Conservation (phyloP, 2,113 vertebrate species). For the Osmerus mordax region DNA sequence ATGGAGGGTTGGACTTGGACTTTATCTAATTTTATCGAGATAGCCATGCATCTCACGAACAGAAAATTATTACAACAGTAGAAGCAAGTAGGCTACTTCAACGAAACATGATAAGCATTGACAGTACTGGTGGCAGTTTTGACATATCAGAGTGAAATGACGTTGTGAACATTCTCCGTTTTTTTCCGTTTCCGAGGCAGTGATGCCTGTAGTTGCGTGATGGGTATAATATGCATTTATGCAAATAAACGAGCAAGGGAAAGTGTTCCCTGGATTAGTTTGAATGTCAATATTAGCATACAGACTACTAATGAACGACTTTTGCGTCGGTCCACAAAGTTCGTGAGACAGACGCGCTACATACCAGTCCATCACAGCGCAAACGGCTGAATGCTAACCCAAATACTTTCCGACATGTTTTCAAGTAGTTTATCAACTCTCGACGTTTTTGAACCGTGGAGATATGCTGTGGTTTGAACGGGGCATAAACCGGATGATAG, state of each 20-base stretch:
- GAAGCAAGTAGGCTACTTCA: too few species aligned
- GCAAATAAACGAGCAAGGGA: conserved; percentile 66
- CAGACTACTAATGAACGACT: conserved; percentile 59
- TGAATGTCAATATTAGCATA: conserved; percentile 80
- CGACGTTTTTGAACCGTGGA: neutral
- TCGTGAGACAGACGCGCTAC: conserved; percentile 9
- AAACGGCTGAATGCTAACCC: conserved; percentile 23
- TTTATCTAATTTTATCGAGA: too few species aligned
- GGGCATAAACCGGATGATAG: too few species aligned
- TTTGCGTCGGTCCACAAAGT: conserved; percentile 44
- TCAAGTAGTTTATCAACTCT: conserved; percentile 7
- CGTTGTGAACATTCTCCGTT: conserved; percentile 57
- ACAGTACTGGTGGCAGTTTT: conserved; percentile 31
- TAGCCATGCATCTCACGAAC: too few species aligned
- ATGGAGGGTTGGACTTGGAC: too few species aligned
- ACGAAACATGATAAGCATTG: too few species aligned
- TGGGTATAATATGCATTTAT: conserved; percentile 77
- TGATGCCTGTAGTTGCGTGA: conserved; percentile 45
- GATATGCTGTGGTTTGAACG: conserved; percentile 26
- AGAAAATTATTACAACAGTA: too few species aligned
- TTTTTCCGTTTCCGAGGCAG: conserved; percentile 13
- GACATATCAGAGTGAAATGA: conserved; percentile 44
- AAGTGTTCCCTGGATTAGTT: conserved; percentile 69
- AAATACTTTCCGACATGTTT: conserved; percentile 16
- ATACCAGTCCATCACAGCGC: conserved; percentile 54